Conservation (phyloP, 2,797 vertebrate genomes). For the Mycteria americana region DNA sequence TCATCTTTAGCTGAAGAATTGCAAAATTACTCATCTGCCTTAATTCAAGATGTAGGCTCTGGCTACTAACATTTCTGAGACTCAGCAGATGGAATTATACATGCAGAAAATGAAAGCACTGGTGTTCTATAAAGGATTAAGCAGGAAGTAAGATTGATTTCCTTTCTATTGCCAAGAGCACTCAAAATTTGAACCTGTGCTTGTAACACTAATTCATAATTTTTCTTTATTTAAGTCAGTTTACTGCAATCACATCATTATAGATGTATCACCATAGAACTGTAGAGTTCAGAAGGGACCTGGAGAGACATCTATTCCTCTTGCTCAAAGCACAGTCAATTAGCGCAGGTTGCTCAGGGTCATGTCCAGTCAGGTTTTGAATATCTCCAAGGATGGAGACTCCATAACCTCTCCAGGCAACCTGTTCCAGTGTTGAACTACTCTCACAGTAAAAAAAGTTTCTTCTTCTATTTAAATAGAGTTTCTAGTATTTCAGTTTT, state of each 20-base stretch:
- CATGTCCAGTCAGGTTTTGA: not conserved
- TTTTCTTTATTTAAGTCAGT: slow-evolving; percentile 29
- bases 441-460: not conserved
- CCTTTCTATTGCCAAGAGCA: not conserved
- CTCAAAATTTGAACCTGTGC: not conserved
- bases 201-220: not conserved
- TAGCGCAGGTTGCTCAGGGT: not conserved
- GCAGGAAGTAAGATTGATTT: slow-evolving; percentile 2
- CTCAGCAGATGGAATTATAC: not conserved
- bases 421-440: not conserved
- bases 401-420: not conserved
- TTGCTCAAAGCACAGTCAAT: not conserved
- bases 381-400: not conserved
- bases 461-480: not conserved
- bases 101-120: not conserved
- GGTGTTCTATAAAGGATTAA: not conserved
- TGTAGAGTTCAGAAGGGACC: not conserved
- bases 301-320: not conserved
- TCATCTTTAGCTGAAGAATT: not conserved
- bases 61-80: not conserved
- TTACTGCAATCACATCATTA: not conserved
- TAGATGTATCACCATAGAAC: not conserved
- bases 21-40: not conserved
- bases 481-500: not conserved
- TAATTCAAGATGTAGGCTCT: not conserved